Evolutionary conservation across 2,113 vertebrate genomes (phyloP).

Genomic region (Engystomops pustulosus): DNA sequence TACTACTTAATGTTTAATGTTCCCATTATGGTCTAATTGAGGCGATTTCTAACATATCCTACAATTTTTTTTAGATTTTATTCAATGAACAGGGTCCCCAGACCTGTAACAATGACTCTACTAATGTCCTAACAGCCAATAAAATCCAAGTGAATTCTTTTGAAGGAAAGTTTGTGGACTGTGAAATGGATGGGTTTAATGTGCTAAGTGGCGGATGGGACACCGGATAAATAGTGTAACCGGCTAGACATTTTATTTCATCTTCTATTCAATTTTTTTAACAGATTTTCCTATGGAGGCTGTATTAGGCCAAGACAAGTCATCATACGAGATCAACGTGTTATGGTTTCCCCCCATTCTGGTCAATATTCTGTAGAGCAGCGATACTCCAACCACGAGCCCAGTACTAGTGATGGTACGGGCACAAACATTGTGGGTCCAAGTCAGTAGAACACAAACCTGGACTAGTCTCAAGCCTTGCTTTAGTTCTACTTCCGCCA

Average conservation of each 20-base stretch:
- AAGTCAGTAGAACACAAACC: no score
- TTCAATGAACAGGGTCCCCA: neutral
- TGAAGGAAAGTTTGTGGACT: neutral
- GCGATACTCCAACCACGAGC: neutral
- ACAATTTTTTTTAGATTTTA: neutral
- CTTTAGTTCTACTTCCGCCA: no score
- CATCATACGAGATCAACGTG: neutral
- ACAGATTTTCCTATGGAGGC: neutral
- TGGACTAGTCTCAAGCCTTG: no score
- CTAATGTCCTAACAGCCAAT: neutral
- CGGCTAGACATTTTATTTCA: neutral
- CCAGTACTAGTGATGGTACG: no score
- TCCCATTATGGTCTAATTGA: conserved; percentile 9
- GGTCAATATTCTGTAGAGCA: neutral
- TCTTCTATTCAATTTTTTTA: neutral
- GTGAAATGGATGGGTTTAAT: neutral
- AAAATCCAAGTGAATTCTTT: neutral
- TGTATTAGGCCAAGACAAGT: neutral
- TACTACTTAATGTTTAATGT: neutral
- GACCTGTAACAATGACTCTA: neutral
- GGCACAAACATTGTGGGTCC: no score
- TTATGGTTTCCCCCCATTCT: neutral
- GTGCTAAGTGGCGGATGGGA: neutral
- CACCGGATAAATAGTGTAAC: conserved; percentile 12
- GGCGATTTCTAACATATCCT: neutral